Evolutionary conservation across 2,888 invertebrate genomes (phyloP).

Genomic region (Parasteatoda lunata): DNA sequence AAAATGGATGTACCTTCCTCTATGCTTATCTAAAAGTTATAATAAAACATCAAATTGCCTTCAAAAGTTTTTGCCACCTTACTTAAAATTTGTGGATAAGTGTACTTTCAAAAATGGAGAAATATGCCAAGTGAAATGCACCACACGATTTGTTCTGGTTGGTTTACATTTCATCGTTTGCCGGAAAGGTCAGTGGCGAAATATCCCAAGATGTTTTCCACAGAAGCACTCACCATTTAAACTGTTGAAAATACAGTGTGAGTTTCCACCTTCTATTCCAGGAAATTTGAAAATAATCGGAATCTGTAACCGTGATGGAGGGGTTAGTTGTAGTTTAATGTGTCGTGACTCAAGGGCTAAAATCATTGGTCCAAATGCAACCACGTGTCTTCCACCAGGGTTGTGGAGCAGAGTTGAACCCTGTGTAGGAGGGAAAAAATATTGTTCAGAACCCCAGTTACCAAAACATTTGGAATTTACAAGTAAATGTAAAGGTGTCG

Average conservation of each 20-base stretch:
- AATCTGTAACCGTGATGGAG: neutral
- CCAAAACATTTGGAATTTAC: neutral
- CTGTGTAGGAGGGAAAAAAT: conserved; percentile 13
- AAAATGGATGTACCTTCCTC: conserved; percentile 6
- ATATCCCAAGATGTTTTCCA: conserved; percentile 8
- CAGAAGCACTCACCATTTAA: neutral
- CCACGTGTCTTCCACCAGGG: conserved; percentile 19
- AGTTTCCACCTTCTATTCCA: neutral
- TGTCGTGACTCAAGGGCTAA: conserved; percentile 12
- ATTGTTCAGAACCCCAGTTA: conserved; percentile 12
- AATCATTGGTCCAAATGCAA: conserved; percentile 31
- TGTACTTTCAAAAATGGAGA: conserved; percentile 4
- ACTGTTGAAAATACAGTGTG: conserved; percentile 7
- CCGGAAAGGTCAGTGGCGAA: neutral
- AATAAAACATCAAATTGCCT: neutral
- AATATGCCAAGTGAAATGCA: conserved; percentile 17
- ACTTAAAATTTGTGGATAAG: neutral
- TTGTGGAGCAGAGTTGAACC: conserved; percentile 15
- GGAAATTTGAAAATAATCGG: conserved; percentile 14
- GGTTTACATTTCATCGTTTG: conserved; percentile 5
- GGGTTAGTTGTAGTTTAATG: neutral
- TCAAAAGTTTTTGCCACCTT: neutral
- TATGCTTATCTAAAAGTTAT: neutral
- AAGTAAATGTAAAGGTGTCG: neutral
- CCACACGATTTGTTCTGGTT: neutral